Evolutionary conservation across 2,888 invertebrate species (phyloP), one percentile per base, ranked within the genome.

Genomic region (Drosophila anomelani): DNA sequence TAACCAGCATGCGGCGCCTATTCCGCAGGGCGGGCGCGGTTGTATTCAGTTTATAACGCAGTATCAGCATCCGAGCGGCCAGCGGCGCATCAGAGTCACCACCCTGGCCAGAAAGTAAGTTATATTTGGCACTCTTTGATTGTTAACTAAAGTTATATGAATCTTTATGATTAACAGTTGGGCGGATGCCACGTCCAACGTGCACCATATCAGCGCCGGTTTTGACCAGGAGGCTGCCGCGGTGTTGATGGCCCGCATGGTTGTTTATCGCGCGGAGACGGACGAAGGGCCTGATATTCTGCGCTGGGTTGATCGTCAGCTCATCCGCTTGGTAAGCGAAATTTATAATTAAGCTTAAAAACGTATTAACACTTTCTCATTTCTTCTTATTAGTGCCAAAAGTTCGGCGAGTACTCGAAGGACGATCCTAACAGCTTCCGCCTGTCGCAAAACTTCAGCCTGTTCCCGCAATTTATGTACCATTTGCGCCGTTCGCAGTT

Each of bases 381-480:
- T 8, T 15, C 9, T 12, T 17, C 4, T 6, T 36, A 61, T 32
- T 93, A 98, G 97, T 99, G 99, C 92, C 99, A 99, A 93, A 99
- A 99, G 93, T 99, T 99, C 93, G 99, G 99, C 62, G 99, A 99
- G 91, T 99, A 98, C 92, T 96, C 96, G 88, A 99, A 99, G 91
- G 99, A 99, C 91, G 98, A 99, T 93, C 98, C 98, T 17, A 97
- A 96, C 91, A 98, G 98, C 80, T 99, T 99, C 94, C 95, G 98
- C 57, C 95, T 99, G 71, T 96, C 97, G 3, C 99, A 99, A 91
- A 99, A 98, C 93, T 99, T 99, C 93, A 98, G 98, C 70, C 94
- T 99, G 68, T 99, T 99, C 93, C 99, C 99, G 47, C 99, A 99
- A 93, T 99, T 99, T 93, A 99, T 99, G 99, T 99, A 99, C 93